These are phyloP conservation scores for Himalopsyche phryganea DNA, from an alignment of 1,140 invertebrate genomes.

Conservation along the genomic window DNA sequence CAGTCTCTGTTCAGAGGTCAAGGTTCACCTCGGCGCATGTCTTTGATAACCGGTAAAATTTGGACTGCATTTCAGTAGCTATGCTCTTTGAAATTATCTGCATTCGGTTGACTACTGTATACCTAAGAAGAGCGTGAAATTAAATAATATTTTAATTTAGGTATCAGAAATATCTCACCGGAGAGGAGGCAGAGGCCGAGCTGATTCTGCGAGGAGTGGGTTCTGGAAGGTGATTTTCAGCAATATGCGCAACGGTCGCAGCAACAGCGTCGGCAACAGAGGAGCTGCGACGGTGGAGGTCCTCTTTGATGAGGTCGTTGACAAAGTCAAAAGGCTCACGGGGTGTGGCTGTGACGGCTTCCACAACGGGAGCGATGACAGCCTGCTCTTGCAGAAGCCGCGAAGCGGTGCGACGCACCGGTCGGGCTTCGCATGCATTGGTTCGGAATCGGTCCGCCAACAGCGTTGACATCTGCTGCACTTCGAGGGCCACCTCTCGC, in stretches of 20 bases:
- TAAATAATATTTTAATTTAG: too few species aligned
- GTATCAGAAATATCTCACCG: slow-evolving; percentile 3
- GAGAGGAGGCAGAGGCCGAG: neutral
- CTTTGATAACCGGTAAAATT: too few species aligned
- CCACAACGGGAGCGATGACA: slow-evolving; percentile 17
- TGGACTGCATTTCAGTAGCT: too few species aligned
- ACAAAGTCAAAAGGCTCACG: slow-evolving; percentile 29
- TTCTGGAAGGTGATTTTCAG: too few species aligned
- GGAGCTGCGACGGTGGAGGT: slow-evolving; percentile 3
- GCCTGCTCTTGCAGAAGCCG: slow-evolving; percentile 7
- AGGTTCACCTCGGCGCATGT: too few species aligned
- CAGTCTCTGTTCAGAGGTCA: too few species aligned
- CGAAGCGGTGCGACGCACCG: neutral
- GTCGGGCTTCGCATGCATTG: neutral
- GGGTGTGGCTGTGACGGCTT: slow-evolving; percentile 2
- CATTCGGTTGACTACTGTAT: too few species aligned
- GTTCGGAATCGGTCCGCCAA: slow-evolving; percentile 41
- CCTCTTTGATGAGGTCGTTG: slow-evolving; percentile 25
- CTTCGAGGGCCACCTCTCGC: slow-evolving; percentile 45
- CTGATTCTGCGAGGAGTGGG: slow-evolving; percentile 18
- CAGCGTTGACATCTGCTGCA: slow-evolving; percentile 45
- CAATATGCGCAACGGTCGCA: too few species aligned
- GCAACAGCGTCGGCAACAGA: too few species aligned
- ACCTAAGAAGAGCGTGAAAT: too few species aligned
- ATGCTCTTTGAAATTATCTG: too few species aligned